These are phyloP conservation scores for Pristionchus entomophagus DNA, from an alignment of 2,888 invertebrate species.

Conservation along the genomic window DNA sequence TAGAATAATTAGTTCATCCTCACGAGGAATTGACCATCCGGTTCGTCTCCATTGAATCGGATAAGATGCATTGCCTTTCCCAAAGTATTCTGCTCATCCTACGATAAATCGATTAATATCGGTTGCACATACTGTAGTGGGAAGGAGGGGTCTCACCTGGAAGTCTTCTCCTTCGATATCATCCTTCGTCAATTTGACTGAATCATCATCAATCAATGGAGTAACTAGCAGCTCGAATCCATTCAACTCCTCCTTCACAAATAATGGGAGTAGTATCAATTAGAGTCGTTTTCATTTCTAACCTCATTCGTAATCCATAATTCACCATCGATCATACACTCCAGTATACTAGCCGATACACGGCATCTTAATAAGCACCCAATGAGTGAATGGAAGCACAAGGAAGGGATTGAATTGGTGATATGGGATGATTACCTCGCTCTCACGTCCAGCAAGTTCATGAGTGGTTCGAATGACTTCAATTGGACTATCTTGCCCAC, in stretches of 20 bases:
- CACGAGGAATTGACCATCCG: slow-evolving; percentile 81
- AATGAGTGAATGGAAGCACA: background rate
- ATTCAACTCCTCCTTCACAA: slow-evolving; percentile 82
- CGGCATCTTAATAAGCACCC: slow-evolving; percentile 5
- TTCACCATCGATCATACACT: slow-evolving; percentile 39
- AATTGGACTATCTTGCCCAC: background rate
- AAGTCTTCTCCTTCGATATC: slow-evolving; percentile 55
- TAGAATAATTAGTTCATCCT: background rate
- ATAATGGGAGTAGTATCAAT: too few species aligned
- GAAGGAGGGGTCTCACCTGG: background rate
- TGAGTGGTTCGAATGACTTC: slow-evolving; percentile 26
- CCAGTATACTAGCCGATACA: slow-evolving; percentile 30
- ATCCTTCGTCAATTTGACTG: background rate
- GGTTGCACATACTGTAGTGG: slow-evolving; percentile 57
- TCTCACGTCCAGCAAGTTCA: slow-evolving; percentile 14
- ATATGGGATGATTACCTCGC: slow-evolving; percentile 3
- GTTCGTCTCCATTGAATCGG: slow-evolving; percentile 77
- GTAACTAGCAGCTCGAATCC: slow-evolving; percentile 85
- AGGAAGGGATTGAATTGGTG: background rate
- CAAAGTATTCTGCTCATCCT: slow-evolving; percentile 91
- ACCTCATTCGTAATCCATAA: slow-evolving; percentile 1
- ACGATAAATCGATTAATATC: slow-evolving; percentile 85
- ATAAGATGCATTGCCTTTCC: slow-evolving; percentile 81
- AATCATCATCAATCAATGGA: slow-evolving; percentile 86
- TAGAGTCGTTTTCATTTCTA: background rate